phyloP scores from a whole-genome alignment of 2,113 vertebrate genomes.

The Chlorodrepanis virens region DNA sequence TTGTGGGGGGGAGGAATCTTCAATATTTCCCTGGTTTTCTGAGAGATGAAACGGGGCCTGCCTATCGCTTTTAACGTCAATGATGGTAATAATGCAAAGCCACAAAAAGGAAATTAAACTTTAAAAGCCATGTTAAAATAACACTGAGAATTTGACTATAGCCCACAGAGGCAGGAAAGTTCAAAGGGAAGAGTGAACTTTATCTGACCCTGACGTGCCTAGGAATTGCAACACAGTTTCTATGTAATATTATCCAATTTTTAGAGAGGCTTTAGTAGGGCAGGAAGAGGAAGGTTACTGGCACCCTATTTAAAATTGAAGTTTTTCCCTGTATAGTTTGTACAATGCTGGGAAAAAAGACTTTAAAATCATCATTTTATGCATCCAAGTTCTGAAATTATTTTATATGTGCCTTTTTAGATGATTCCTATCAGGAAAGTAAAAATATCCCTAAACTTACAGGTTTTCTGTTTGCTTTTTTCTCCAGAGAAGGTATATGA shows the following conservation, averaged over 20 bases:
- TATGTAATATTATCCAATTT: neutral
- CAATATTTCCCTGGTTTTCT: neutral
- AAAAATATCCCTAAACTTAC: neutral
- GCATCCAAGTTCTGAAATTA: neutral
- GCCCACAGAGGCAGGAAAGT: slow-evolving; percentile 23
- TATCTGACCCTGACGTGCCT: slow-evolving; percentile 39
- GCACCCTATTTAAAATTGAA: neutral
- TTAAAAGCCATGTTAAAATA: slow-evolving; percentile 52
- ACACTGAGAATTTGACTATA: slow-evolving; percentile 1
- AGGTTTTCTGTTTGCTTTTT: neutral
- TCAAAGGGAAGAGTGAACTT: slow-evolving; percentile 64
- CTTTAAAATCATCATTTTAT: neutral
- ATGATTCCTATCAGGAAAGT: neutral
- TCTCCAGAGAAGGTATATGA: neutral
- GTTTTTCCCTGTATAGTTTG: neutral
- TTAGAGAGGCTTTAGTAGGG: neutral
- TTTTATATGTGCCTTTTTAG: neutral
- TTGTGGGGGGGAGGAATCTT: neutral
- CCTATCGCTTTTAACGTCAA: slow-evolving; percentile 5
- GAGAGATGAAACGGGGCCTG: slow-evolving; percentile 29
- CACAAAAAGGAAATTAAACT: slow-evolving; percentile 65
- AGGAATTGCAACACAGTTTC: slow-evolving; percentile 22
- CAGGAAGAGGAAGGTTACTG: slow-evolving; percentile 19
- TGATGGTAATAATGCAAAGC: slow-evolving; percentile 48
- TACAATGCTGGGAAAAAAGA: neutral